Evolutionary conservation across 2,113 vertebrate species (phyloP).

Genomic region (Python bivittatus): DNA sequence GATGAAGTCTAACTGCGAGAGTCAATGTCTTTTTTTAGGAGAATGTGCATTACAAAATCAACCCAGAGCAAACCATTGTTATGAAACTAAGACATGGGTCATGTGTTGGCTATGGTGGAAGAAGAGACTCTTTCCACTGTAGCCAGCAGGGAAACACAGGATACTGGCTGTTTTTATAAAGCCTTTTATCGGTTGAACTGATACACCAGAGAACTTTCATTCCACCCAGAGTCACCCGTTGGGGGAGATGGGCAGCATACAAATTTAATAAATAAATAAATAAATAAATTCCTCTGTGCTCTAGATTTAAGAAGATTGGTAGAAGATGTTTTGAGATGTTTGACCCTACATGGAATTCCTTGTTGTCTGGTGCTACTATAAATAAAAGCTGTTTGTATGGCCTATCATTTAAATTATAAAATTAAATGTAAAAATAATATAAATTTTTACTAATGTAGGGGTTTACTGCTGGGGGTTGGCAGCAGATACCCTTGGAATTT

Average conservation of each 20-base stretch:
- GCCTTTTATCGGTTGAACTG: background rate
- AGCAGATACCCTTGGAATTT: too few relatives aligned
- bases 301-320: background rate
- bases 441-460: too few relatives aligned
- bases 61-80: background rate
- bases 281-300: too few relatives aligned
- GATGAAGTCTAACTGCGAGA: background rate
- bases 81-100: background rate
- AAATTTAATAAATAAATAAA: too few relatives aligned
- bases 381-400: background rate
- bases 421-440: background rate
- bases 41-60: background rate
- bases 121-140: slow-evolving; percentile 71
- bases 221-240: too few relatives aligned
- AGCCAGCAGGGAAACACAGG: background rate
- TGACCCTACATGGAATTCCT: background rate
- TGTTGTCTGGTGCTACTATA: background rate
- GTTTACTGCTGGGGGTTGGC: too few relatives aligned
- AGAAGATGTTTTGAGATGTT: background rate
- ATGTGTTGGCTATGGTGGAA: slow-evolving; percentile 67
- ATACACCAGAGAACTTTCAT: too few relatives aligned
- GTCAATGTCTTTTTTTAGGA: background rate
- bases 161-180: slow-evolving; percentile 52
- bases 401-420: background rate
- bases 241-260: too few relatives aligned